A percentile compares a stretch with the other conserved stretches of the same genome.
Evolutionary conservation across 1,140 invertebrate genomes (phyloP).

Genomic region (Bombus confusus): DNA sequence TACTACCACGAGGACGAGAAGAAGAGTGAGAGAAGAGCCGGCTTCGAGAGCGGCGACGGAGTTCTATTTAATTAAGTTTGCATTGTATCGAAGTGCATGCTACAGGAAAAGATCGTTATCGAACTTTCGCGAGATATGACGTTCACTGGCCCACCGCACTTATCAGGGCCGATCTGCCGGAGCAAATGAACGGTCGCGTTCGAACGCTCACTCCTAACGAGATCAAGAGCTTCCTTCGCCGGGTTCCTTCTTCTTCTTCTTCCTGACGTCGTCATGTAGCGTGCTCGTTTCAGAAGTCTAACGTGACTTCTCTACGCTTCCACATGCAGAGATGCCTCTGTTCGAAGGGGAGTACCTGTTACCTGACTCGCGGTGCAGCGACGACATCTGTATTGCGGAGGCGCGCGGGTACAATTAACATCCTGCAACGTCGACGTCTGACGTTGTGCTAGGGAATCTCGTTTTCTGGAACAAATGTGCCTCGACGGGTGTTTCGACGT

Average conservation of each 20-base stretch:
- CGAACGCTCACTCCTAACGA: constrained; percentile 63
- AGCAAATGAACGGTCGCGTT: constrained; percentile 69
- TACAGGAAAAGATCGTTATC: constrained; percentile 71
- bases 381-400: neutral
- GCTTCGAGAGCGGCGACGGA: constrained; percentile 30
- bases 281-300: neutral
- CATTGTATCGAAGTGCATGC: constrained; percentile 70
- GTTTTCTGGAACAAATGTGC: constrained; percentile 33
- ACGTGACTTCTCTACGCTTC: neutral
- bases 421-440: neutral
- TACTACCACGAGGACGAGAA: neutral
- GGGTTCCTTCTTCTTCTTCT: too few species aligned
- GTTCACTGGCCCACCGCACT: constrained; percentile 52
- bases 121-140: constrained; percentile 70
- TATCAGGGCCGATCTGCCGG: constrained; percentile 63
- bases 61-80: constrained; percentile 78
- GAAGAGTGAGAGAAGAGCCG: neutral
- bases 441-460: constrained; percentile 3
- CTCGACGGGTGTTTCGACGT: neutral
- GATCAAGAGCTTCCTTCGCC: constrained; percentile 54
- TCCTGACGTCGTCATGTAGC: neutral
- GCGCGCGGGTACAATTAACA: constrained; percentile 24
- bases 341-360: neutral
- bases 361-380: neutral
- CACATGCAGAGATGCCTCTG: neutral